A percentile compares a stretch with the other conserved stretches of the same genome.
phyloP scores from a whole-genome alignment of 2,888 invertebrate genomes.

The Drosophila fulvimacula region DNA sequence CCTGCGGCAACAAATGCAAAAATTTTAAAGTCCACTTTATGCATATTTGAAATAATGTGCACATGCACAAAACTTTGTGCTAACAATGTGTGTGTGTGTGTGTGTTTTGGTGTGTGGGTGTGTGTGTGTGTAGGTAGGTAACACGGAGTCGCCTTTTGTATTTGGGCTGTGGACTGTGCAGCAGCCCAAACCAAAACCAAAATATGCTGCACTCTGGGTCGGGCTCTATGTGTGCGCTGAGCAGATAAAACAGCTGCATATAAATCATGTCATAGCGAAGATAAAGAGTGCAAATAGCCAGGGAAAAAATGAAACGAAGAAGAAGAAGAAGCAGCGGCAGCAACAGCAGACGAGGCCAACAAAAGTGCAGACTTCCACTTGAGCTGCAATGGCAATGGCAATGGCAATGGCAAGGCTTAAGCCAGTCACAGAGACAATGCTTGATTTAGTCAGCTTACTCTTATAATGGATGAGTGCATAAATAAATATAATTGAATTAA shows the following conservation, averaged over 20 bases:
- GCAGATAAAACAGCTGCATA: slow-evolving; percentile 68
- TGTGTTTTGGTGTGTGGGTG: slow-evolving; percentile 18
- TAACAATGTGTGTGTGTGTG: slow-evolving; percentile 21
- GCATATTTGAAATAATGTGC: slow-evolving; percentile 68
- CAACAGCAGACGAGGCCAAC: slow-evolving; percentile 10
- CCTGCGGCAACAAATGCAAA: slow-evolving; percentile 28
- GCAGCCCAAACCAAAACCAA: slow-evolving; percentile 23
- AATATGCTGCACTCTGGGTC: slow-evolving; percentile 24
- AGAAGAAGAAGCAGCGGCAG: slow-evolving; percentile 6
- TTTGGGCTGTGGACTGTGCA: slow-evolving; percentile 31
- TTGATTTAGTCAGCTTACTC: slow-evolving; percentile 47
- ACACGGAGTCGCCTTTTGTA: slow-evolving; percentile 44
- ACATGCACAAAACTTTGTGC: slow-evolving; percentile 44
- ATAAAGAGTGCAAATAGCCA: slow-evolving; percentile 68
- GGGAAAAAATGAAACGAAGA: slow-evolving; percentile 7
- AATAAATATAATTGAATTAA: slow-evolving; percentile 55
- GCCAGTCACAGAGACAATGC: no score
- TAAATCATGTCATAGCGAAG: slow-evolving; percentile 74
- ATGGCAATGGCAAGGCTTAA: no score
- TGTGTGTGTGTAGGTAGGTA: slow-evolving; percentile 27
- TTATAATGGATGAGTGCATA: slow-evolving; percentile 36
- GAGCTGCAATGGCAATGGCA: slow-evolving; percentile 18
- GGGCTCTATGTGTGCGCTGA: slow-evolving; percentile 44
- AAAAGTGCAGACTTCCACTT: slow-evolving; percentile 29
- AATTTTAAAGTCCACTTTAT: slow-evolving; percentile 58